A percentile compares a stretch with the other conserved stretches of the same genome.
Evolutionary conservation across 1,140 invertebrate genomes (phyloP).

Genomic region (Atopsyche davidsoni): DNA sequence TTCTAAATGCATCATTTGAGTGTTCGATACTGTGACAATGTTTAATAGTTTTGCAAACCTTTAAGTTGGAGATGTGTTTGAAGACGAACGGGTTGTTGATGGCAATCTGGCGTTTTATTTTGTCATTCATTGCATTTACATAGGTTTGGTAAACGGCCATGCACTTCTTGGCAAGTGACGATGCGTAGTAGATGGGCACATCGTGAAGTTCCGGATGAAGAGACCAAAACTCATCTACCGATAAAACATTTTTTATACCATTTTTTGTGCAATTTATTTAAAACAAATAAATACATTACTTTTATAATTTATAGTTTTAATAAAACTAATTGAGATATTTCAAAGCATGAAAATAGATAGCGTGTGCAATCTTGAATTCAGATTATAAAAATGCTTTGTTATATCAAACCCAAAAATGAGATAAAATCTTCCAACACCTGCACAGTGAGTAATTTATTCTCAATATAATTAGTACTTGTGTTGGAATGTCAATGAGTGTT

Average conservation of each 20-base stretch:
- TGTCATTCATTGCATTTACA: conserved; percentile 99
- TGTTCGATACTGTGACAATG: too few species aligned
- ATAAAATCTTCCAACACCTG: too few species aligned
- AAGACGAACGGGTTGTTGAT: conserved; percentile 99
- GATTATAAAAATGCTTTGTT: too few species aligned
- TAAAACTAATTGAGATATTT: background rate
- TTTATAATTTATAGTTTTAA: background rate
- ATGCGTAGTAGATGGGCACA: conserved; percentile 99
- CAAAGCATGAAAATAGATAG: background rate
- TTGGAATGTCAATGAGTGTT: too few species aligned
- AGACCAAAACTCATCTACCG: conserved; percentile 98
- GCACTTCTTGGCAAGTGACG: conserved; percentile 97
- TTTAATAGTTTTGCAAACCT: too few species aligned
- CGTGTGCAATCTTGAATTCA: too few species aligned
- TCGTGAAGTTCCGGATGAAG: conserved; percentile 97
- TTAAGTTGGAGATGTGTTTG: conserved; percentile 97
- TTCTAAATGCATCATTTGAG: too few species aligned
- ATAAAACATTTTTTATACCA: conserved; percentile 18
- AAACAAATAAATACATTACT: conserved; percentile 2
- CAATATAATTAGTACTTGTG: too few species aligned
- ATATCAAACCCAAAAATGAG: too few species aligned
- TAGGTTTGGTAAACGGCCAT: conserved; percentile 99
- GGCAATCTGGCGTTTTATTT: conserved; percentile 91
- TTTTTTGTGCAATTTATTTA: conserved; percentile 15
- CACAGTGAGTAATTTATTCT: too few species aligned